Base-by-base conservation (phyloP, 2,888 invertebrate genomes). In the Petrolisthes cinctipes region DNA sequence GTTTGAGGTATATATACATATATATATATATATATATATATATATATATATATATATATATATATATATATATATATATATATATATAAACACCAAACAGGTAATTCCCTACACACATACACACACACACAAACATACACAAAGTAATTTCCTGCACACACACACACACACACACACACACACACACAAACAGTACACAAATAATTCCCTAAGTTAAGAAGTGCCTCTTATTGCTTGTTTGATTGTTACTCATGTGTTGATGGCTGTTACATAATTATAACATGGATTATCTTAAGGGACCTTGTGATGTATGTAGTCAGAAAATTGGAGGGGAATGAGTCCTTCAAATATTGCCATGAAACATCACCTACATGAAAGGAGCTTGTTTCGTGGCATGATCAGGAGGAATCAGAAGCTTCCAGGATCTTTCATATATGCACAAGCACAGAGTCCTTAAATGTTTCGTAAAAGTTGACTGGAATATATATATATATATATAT, bases 141-240 rank as follows among this genome's bases (percentile, higher is more conserved):
- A 61, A 17, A 11, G 61, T 61, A 61, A 9, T 11, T 61, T 11
- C 17, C 61, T n/a, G 71, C 4, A 17, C n/a, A n/a, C 20, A 14
- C 17, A 71, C 20, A 71, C 17, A 71, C 71, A 71, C 11, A 71
- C n/a, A 71, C n/a, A 71, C n/a, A 17, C 71, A 71, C 5, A 71
- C 71, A 71, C 71, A 71, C 1, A 71, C 20, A 71, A 4, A n/a
- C 79, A 75, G 68, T 53, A 61, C 61, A 85, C 85, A 85, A 11
- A 53, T 61, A 81, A 75, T 76, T 82, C 87, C 84, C 83, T 88
- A 81, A 88, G 87, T 88, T 88, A 81, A 88, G 51, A 88, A 88
- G 87, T 88, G 87, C 87, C 87, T 88, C 84, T 84, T 88, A 88
- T 88, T 88, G 83, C 84, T 88, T 88, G 87, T 88, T 88, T 87